These are phyloP conservation scores for Mobula hypostoma DNA, from an alignment of 2,113 vertebrate genomes.

Conservation along the genomic window DNA sequence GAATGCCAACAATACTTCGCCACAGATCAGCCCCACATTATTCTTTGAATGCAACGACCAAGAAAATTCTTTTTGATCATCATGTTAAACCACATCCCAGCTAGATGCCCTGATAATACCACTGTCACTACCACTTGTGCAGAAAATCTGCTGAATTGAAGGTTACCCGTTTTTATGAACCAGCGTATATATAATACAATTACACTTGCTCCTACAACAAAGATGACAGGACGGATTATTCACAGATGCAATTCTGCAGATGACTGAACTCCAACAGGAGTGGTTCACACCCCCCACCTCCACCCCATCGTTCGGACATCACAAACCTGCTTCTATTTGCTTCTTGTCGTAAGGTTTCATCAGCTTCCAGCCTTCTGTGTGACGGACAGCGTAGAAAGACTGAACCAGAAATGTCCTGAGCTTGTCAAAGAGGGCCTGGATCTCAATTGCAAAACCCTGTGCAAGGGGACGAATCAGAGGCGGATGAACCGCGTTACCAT, in stretches of 20 bases:
- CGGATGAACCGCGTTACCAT: constrained; percentile 87
- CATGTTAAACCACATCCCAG: not conserved
- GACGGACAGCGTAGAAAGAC: constrained; percentile 89
- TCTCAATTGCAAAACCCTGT: constrained; percentile 77
- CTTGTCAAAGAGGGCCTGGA: constrained; percentile 71
- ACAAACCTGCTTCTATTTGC: constrained; percentile 81
- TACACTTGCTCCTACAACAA: constrained; percentile 11
- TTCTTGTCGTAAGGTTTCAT: constrained; percentile 71
- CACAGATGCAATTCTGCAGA: not conserved
- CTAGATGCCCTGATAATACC: not conserved
- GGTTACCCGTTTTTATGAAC: not conserved
- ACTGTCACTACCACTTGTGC: not conserved
- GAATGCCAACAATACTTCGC: not conserved
- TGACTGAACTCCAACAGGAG: not conserved
- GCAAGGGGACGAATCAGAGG: constrained; percentile 94
- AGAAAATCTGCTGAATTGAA: not conserved
- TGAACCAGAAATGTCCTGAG: constrained; percentile 92
- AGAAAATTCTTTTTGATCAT: not conserved
- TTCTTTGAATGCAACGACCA: not conserved
- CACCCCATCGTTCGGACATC: not conserved
- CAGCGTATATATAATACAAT: not conserved
- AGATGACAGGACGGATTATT: not conserved
- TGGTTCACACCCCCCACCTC: not conserved
- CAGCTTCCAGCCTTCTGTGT: constrained; percentile 83
- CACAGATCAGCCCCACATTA: not conserved